These are phyloP conservation scores for Zophobas atratus DNA, from an alignment of 1,140 invertebrate species.

Conservation along the genomic window DNA sequence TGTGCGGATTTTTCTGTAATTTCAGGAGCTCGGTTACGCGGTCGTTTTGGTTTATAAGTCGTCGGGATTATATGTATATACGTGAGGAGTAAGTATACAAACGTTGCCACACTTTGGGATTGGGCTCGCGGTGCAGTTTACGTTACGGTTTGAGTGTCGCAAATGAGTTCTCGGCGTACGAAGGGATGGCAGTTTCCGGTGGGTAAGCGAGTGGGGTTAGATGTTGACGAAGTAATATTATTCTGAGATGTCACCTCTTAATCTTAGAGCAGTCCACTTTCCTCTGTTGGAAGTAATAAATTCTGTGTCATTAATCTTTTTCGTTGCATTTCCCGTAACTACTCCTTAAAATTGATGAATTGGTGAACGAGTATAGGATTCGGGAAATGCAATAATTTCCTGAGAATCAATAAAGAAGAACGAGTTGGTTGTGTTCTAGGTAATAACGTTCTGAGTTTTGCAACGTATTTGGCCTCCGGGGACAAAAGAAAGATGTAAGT, in stretches of 20 bases:
- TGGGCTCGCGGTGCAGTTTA: too few relatives aligned
- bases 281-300: slow-evolving; percentile 14
- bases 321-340: slow-evolving; percentile 21
- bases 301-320: slow-evolving; percentile 14
- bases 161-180: slow-evolving; percentile 4
- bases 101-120: too few relatives aligned
- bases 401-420: slow-evolving; percentile 13
- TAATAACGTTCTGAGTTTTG: slow-evolving; percentile 31
- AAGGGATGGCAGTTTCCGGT: neutral
- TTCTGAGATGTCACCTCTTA: slow-evolving; percentile 26
- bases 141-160: too few relatives aligned
- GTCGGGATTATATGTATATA: too few relatives aligned
- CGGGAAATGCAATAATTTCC: slow-evolving; percentile 27
- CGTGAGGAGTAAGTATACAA: too few relatives aligned
- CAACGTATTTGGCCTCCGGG: slow-evolving; percentile 21
- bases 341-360: slow-evolving; percentile 24
- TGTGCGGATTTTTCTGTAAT: too few relatives aligned
- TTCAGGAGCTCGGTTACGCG: too few relatives aligned
- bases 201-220: neutral
- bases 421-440: slow-evolving; percentile 18
- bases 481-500: slow-evolving; percentile 8
- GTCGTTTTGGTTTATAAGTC: too few relatives aligned
- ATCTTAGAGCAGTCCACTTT: slow-evolving; percentile 26
- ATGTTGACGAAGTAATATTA: slow-evolving; percentile 27
- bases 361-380: slow-evolving; percentile 14